phyloP scores from a whole-genome alignment of 1,140 invertebrate genomes.

The Dryas iulia region DNA sequence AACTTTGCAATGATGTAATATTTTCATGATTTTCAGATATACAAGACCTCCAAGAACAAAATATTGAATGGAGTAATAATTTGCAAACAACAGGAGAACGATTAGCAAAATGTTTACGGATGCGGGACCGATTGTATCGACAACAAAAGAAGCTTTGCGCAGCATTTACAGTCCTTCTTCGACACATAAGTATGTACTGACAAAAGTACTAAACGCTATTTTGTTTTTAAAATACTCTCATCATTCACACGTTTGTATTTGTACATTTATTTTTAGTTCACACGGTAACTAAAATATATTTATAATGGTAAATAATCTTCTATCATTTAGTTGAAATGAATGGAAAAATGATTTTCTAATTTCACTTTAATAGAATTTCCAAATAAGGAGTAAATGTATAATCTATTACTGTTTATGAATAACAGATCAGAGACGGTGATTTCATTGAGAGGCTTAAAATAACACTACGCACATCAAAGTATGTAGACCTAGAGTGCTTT shows the following conservation, averaged over 20 bases:
- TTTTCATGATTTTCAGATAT: slow-evolving; percentile 40
- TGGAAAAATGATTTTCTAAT: background rate
- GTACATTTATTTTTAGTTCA: background rate
- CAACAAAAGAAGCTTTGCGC: slow-evolving; percentile 68
- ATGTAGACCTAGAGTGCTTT: slow-evolving; percentile 38
- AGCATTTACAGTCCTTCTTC: slow-evolving; percentile 62
- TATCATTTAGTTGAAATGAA: background rate
- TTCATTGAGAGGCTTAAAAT: slow-evolving; percentile 63
- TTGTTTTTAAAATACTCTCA: too few relatives aligned
- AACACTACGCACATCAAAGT: slow-evolving; percentile 49
- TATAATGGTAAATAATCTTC: slow-evolving; percentile 46
- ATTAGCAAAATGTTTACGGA: slow-evolving; percentile 56
- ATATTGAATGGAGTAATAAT: slow-evolving; percentile 47
- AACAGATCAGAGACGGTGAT: slow-evolving; percentile 5
- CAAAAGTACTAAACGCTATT: background rate
- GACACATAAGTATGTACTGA: slow-evolving; percentile 58
- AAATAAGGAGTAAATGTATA: too few relatives aligned
- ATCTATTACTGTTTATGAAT: slow-evolving; percentile 10
- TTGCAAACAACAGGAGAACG: slow-evolving; percentile 53
- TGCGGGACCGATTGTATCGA: slow-evolving; percentile 55
- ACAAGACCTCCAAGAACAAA: slow-evolving; percentile 51
- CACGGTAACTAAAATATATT: background rate
- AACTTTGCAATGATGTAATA: background rate
- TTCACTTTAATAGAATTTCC: background rate
- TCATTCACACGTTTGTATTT: background rate